Percentiles rank a stretch among this genome's conserved stretches.
phyloP scores from a whole-genome alignment of 2,797 vertebrate species.

The Heteromormyrus szaboi region DNA sequence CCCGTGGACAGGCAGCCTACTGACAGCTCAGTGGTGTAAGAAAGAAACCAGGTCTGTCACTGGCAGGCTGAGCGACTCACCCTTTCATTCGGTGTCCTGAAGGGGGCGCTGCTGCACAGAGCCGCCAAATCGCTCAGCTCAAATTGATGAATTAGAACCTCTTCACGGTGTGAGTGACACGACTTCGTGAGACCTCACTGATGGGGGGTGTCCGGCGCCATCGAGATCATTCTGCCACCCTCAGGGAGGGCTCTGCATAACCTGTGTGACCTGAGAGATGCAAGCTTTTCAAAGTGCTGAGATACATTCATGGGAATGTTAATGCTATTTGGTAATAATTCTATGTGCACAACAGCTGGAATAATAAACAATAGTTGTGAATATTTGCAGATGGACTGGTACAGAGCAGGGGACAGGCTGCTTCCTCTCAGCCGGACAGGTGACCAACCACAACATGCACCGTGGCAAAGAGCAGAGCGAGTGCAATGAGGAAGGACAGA shows the following conservation, averaged over 20 bases:
- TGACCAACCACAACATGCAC: neutral
- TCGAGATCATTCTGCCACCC: neutral
- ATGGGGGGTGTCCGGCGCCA: neutral
- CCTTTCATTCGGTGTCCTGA: neutral
- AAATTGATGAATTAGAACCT: neutral
- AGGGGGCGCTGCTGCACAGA: neutral
- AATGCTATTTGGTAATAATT: neutral
- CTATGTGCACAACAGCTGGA: neutral
- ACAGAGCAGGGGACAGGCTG: neutral
- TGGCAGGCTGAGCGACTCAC: neutral
- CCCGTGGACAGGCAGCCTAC: neutral
- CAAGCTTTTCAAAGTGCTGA: neutral
- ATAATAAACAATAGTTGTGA: neutral
- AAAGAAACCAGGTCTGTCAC: neutral
- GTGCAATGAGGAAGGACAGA: neutral
- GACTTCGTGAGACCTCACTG: neutral
- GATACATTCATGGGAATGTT: neutral
- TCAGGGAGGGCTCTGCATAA: neutral
- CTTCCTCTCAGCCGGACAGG: neutral
- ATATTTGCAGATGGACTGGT: neutral
- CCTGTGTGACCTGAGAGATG: neutral
- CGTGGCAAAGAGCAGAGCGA: neutral
- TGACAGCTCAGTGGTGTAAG: neutral
- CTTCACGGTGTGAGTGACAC: neutral
- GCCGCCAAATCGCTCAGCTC: neutral